These are phyloP conservation scores for Liodrosophila aerea DNA, from an alignment of 2,888 invertebrate species.

Conservation along the genomic window DNA sequence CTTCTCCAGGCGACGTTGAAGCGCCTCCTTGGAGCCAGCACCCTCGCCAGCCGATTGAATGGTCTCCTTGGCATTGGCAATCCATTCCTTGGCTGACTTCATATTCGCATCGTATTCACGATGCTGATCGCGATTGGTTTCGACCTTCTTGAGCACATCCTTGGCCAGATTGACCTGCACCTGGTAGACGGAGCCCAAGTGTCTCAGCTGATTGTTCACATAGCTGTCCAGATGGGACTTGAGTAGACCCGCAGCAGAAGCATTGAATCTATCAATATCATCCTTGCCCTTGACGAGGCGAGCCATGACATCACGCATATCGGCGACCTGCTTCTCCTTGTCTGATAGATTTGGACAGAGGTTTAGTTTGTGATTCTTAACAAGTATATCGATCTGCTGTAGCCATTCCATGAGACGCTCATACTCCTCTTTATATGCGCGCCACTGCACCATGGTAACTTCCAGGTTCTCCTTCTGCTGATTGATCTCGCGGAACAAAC, in stretches of 20 bases:
- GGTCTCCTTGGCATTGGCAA: slow-evolving; percentile 91
- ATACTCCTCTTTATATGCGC: slow-evolving; percentile 95
- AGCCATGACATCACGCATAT: slow-evolving; percentile 89
- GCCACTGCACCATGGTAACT: slow-evolving; percentile 91
- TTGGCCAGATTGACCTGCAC: slow-evolving; percentile 93
- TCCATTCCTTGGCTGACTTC: slow-evolving; percentile 91
- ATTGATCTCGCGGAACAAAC: slow-evolving; percentile 92
- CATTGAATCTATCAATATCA: slow-evolving; percentile 92
- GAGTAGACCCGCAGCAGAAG: slow-evolving; percentile 88
- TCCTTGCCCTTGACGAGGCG: slow-evolving; percentile 90
- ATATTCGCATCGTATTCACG: slow-evolving; percentile 90
- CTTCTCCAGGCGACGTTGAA: slow-evolving; percentile 90
- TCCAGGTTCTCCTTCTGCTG: slow-evolving; percentile 93
- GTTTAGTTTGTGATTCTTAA: slow-evolving; percentile 94
- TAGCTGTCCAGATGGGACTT: slow-evolving; percentile 93
- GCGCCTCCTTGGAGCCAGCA: slow-evolving; percentile 90
- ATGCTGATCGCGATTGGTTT: slow-evolving; percentile 93
- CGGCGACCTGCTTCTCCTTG: slow-evolving; percentile 92
- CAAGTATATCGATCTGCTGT: slow-evolving; percentile 94
- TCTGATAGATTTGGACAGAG: slow-evolving; percentile 90
- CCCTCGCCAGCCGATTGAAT: slow-evolving; percentile 91
- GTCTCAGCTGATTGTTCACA: slow-evolving; percentile 92
- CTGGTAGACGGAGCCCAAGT: slow-evolving; percentile 93
- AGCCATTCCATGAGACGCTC: slow-evolving; percentile 95
- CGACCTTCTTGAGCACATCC: slow-evolving; percentile 94